Base-by-base conservation (phyloP, 1,140 invertebrate genomes). In the Rhagoletis pomonella region DNA sequence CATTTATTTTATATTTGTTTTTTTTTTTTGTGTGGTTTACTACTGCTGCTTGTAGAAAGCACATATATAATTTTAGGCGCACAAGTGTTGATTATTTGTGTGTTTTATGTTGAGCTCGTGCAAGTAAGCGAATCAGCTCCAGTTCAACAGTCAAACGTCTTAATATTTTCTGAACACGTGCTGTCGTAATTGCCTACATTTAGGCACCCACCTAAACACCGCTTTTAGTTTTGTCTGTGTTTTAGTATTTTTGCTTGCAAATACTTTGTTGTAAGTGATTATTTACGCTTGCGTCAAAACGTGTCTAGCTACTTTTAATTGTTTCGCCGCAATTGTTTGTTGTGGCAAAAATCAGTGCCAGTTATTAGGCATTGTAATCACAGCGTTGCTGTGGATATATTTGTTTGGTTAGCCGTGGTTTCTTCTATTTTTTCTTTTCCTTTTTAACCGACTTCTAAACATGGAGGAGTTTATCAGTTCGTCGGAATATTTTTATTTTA, bases 231-330 rank as follows among this genome's bases (percentile, higher is more conserved):
- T 81, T 14, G 44, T 58, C 4, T 55, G 44, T 29, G 10, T 58
- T 29, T 67, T 67, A 55, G 47, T 55, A 55, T 50, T 62, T 47
- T 69, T 47, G 67, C 42, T 42, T 7, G 12, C 47, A 81, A 81
- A 50, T 50, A 81, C 44, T 81, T 42, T 55, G 29, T 29, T 29
- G 29, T 29, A 29, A 50, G 19, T 81, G 55, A n/a, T 81, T 81
- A 81, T 81, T 58, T 55, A 55, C 6, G 73, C 55, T 58, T 7
- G 47, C 14, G 47, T 47, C 73, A 81, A 55, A 81, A 55, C 73
- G 47, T 81, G 73, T 81, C 73, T 81, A 47, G 73, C 44, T 55
- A 81, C 73, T 81, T 81, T 81, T 81, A 81, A 81, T 81, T 81
- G 47, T 81, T 81, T 81, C 19, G 55, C 73, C 47, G 50, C 73